Percentiles rank a stretch among this genome's conserved stretches.
Evolutionary conservation across 1,140 invertebrate genomes (phyloP).

Genomic region (Trachymyrmex septentrionalis): DNA sequence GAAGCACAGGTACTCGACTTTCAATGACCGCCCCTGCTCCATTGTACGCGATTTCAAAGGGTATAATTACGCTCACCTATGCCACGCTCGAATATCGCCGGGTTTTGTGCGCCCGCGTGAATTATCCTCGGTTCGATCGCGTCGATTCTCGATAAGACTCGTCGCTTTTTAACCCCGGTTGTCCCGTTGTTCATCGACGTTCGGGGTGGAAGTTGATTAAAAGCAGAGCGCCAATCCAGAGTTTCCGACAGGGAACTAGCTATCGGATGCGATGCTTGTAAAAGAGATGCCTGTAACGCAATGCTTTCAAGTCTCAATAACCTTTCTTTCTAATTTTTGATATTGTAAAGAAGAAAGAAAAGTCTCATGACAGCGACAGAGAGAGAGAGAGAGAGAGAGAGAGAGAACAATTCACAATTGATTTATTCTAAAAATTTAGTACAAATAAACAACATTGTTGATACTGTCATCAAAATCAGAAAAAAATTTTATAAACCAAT

Average conservation of each 20-base stretch:
- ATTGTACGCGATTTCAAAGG: conserved; percentile 79
- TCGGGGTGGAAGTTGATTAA: conserved; percentile 70
- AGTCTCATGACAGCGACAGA: not conserved
- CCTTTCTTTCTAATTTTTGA: conserved; percentile 42
- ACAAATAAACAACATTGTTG: not conserved
- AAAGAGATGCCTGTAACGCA: conserved; percentile 39
- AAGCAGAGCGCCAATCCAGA: conserved; percentile 56
- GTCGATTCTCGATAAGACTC: conserved; percentile 77
- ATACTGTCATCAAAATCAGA: not conserved
- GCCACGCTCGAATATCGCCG: conserved; percentile 76
- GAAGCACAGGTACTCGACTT: conserved; percentile 78
- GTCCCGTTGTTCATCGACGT: conserved; percentile 37
- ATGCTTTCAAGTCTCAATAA: conserved; percentile 31
- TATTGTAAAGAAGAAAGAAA: conserved; percentile 1
- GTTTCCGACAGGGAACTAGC: conserved; percentile 58
- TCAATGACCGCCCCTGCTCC: conserved; percentile 78
- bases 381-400: not conserved
- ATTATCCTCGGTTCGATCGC: conserved; percentile 79
- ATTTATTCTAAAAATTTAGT: not conserved
- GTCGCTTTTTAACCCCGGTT: conserved; percentile 53
- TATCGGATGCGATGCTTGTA: conserved; percentile 17
- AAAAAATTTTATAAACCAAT: not conserved
- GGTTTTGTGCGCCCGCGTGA: conserved; percentile 77
- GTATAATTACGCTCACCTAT: conserved; percentile 81
- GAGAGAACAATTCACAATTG: not conserved